These are phyloP conservation scores for Thereva nobilitata DNA, from an alignment of 2,888 invertebrate species.

Conservation along the genomic window DNA sequence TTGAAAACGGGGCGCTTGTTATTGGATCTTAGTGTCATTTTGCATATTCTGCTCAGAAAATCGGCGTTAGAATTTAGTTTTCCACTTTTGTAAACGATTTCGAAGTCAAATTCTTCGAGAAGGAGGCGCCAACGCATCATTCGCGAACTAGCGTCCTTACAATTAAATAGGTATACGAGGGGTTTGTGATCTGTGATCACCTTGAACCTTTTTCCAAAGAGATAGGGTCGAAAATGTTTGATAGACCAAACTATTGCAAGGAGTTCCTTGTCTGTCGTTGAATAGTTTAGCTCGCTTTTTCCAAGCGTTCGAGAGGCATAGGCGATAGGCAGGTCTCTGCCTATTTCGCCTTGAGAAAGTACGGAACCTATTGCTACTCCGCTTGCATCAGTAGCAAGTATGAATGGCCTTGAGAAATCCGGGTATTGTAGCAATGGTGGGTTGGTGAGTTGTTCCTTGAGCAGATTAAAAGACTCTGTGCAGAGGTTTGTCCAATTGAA, in stretches of 20 bases:
- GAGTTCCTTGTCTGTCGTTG: conserved; percentile 45
- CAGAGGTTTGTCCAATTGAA: conserved; percentile 29
- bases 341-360: conserved; percentile 42
- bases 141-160: conserved; percentile 44
- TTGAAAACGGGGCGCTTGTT: too few relatives aligned
- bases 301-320: conserved; percentile 45
- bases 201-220: conserved; percentile 42
- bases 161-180: conserved; percentile 43
- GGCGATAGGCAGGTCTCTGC: conserved; percentile 43
- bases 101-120: conserved; percentile 35
- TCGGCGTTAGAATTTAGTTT: too few relatives aligned
- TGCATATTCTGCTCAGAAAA: too few relatives aligned
- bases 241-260: conserved; percentile 17
- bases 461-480: conserved; percentile 20
- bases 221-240: conserved; percentile 1
- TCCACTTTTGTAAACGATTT: too few relatives aligned
- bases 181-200: conserved; percentile 48
- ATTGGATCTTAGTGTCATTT: too few relatives aligned
- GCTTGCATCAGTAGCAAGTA: conserved; percentile 47
- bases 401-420: conserved; percentile 47
- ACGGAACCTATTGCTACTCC: conserved; percentile 44
- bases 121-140: conserved; percentile 47
- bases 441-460: conserved; percentile 29
- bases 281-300: conserved; percentile 44
- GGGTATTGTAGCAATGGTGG: conserved; percentile 51